A percentile compares a stretch with the other conserved stretches of the same genome.
These are phyloP conservation scores for Apotomis betuletana DNA, from an alignment of 2,888 invertebrate species.

Conservation along the genomic window DNA sequence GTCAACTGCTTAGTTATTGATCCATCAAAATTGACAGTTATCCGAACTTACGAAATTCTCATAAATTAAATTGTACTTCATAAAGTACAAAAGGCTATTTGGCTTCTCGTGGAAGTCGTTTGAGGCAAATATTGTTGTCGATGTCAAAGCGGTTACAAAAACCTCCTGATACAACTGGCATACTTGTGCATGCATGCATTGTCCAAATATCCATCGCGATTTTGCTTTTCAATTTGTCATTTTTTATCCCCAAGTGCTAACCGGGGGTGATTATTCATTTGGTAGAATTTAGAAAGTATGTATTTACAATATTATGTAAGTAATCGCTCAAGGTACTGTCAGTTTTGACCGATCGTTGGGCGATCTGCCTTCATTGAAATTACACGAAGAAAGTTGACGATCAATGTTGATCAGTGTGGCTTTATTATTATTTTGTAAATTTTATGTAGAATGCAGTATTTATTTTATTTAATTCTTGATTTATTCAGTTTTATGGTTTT, in stretches of 20 bases:
- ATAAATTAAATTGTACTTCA: not conserved
- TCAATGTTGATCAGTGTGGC: not conserved
- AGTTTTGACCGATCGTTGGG: conserved; percentile 17
- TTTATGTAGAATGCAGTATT: too few species aligned
- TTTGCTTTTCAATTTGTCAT: not conserved
- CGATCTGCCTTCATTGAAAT: conserved; percentile 10
- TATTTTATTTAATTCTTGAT: not conserved
- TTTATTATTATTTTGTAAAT: not conserved
- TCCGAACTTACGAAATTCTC: not conserved
- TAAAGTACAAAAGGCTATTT: not conserved
- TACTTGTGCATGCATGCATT: not conserved
- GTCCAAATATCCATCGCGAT: not conserved
- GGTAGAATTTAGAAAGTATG: not conserved
- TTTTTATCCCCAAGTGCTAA: not conserved
- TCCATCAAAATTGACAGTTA: conserved; percentile 8
- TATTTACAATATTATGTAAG: not conserved
- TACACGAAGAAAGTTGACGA: conserved; percentile 1
- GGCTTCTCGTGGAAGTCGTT: too few species aligned
- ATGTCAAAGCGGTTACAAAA: not conserved
- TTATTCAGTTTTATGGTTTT: not conserved
- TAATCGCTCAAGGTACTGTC: conserved; percentile 18
- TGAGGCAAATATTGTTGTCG: not conserved
- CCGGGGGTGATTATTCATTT: conserved; percentile 9
- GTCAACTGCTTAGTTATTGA: not conserved
- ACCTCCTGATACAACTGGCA: too few species aligned